These are phyloP conservation scores for Pollachius pollachius DNA, from an alignment of 2,113 vertebrate species.

Conservation along the genomic window DNA sequence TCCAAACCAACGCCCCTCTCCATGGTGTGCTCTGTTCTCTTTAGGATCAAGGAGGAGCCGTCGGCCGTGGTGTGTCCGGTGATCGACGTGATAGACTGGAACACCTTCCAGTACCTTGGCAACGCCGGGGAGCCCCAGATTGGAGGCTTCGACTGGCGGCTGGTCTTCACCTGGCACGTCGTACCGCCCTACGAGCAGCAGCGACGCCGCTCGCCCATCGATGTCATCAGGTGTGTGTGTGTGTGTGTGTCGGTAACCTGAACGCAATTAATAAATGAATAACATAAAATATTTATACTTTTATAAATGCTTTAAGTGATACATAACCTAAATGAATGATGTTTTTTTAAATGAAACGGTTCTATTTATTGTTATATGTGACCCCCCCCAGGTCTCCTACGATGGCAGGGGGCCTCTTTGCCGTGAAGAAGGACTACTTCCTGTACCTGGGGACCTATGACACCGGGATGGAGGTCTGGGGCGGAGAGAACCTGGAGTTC, in stretches of 20 bases:
- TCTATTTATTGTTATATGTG: background rate
- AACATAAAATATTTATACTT: too few species aligned
- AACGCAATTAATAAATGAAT: too few species aligned
- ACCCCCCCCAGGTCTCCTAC: constrained; percentile 85
- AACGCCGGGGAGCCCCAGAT: constrained; percentile 92
- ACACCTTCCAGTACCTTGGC: constrained; percentile 94
- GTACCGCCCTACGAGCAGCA: constrained; percentile 84
- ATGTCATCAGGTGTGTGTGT: constrained; percentile 88
- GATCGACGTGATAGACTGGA: constrained; percentile 97
- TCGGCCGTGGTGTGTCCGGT: constrained; percentile 92
- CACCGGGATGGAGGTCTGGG: constrained; percentile 99
- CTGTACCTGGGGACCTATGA: constrained; percentile 96
- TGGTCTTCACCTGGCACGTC: constrained; percentile 92
- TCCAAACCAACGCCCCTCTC: too few species aligned
- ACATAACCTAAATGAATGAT: too few species aligned
- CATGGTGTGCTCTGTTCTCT: background rate
- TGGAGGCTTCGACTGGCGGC: constrained; percentile 93
- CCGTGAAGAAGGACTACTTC: constrained; percentile 91
- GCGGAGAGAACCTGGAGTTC: constrained; percentile 98
- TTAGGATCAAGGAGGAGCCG: constrained; percentile 89
- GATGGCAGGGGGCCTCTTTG: constrained; percentile 98
- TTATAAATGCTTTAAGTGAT: too few species aligned
- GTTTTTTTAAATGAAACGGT: too few species aligned
- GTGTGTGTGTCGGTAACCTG: background rate
- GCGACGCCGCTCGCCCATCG: constrained; percentile 75